Evolutionary conservation across 35 echinoderm and acorn worm species (phyloP).

Genomic region (Strongylocentrotus purpuratus): DNA sequence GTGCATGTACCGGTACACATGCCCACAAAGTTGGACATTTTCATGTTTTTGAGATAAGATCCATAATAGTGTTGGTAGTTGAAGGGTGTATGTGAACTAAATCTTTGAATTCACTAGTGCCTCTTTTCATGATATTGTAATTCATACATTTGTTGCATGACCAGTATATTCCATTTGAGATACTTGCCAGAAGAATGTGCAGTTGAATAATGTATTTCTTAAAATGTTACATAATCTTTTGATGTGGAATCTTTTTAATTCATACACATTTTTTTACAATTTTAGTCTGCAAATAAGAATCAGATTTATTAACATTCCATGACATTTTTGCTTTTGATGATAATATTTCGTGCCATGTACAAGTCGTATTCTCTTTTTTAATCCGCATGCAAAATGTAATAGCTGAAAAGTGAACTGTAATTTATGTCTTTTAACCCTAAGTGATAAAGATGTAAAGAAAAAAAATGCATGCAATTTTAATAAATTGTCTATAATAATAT

Average conservation of each 20-base stretch:
- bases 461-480: too few relatives aligned
- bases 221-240: neutral
- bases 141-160: neutral
- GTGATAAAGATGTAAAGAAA: too few relatives aligned
- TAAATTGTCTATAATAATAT: too few relatives aligned
- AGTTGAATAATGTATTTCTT: neutral
- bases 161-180: neutral
- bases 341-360: too few relatives aligned
- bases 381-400: too few relatives aligned
- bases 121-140: neutral
- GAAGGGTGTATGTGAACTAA: neutral
- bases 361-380: too few relatives aligned
- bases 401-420: too few relatives aligned
- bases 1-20: too few relatives aligned
- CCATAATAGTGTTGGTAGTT: neutral
- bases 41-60: too few relatives aligned
- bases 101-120: neutral
- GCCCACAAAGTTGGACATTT: neutral
- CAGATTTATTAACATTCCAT: neutral
- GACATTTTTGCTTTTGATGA: neutral
- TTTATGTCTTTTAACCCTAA: too few relatives aligned
- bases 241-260: neutral
- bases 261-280: neutral
- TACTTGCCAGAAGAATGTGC: neutral
- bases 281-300: neutral